phyloP scores from a whole-genome alignment of 2,888 invertebrate species.

The Herminia tarsipennalis region DNA sequence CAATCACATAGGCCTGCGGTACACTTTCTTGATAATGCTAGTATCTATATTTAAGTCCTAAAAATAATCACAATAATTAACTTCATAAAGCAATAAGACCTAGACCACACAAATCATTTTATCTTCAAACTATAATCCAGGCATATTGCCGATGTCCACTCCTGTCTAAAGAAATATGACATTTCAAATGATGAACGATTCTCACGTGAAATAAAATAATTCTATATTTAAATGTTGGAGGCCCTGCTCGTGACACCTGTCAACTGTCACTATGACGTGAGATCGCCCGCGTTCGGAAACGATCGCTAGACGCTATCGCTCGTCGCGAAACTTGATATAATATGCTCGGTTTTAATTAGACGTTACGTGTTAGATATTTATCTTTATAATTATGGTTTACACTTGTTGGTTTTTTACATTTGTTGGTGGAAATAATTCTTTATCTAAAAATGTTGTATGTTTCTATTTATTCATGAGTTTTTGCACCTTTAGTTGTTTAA shows the following conservation, averaged over 20 bases:
- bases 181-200: slow-evolving; percentile 42
- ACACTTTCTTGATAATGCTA: too few relatives aligned
- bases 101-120: background rate
- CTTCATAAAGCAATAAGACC: background rate
- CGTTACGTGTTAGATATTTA: slow-evolving; percentile 46
- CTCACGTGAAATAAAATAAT: slow-evolving; percentile 45
- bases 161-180: slow-evolving; percentile 34
- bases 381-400: slow-evolving; percentile 36
- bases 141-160: slow-evolving; percentile 19
- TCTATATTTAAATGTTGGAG: slow-evolving; percentile 45
- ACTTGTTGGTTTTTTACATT: slow-evolving; percentile 18
- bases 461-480: background rate
- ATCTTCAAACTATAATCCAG: slow-evolving; percentile 7
- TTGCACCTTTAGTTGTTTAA: background rate
- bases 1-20: too few relatives aligned
- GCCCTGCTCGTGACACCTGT: slow-evolving; percentile 76
- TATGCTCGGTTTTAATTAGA: slow-evolving; percentile 67
- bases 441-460: slow-evolving; percentile 1
- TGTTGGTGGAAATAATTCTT: slow-evolving; percentile 8
- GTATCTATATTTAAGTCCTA: too few relatives aligned
- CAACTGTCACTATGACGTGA: slow-evolving; percentile 74
- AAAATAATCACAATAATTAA: background rate
- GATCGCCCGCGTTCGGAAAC: slow-evolving; percentile 74
- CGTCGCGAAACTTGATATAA: slow-evolving; percentile 78
- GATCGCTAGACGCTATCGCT: slow-evolving; percentile 66